Conservation (phyloP, 2,888 invertebrate species). For the Automeris io region DNA sequence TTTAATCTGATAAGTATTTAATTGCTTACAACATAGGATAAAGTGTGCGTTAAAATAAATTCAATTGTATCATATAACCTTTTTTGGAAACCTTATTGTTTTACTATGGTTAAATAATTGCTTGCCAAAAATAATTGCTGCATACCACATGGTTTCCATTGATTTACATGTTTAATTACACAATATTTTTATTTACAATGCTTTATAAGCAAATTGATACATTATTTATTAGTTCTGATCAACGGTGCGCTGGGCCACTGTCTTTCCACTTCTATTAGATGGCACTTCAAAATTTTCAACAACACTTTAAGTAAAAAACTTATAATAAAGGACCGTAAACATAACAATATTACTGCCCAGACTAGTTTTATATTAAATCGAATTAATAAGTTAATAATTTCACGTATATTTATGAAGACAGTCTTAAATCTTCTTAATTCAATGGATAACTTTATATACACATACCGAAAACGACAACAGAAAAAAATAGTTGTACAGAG, state of each 20-base stretch:
- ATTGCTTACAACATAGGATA: too few relatives aligned
- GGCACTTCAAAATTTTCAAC: conserved; percentile 32
- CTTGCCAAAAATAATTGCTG: neutral
- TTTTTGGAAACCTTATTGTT: too few relatives aligned
- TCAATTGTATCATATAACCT: too few relatives aligned
- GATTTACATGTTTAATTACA: conserved; percentile 6
- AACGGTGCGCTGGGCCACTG: conserved; percentile 5
- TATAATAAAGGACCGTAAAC: conserved; percentile 23
- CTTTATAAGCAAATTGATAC: conserved; percentile 12
- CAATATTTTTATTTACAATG: conserved; percentile 9
- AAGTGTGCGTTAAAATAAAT: too few relatives aligned
- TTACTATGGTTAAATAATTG: neutral
- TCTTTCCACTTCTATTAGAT: conserved; percentile 24
- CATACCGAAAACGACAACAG: conserved; percentile 5
- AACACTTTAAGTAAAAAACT: conserved; percentile 26
- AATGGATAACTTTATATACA: conserved; percentile 12
- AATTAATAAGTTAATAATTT: conserved; percentile 43
- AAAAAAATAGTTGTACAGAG: too few relatives aligned
- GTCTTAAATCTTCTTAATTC: conserved; percentile 26
- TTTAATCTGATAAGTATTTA: too few relatives aligned
- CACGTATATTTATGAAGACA: conserved; percentile 36
- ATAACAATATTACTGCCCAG: conserved; percentile 32
- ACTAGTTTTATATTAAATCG: conserved; percentile 43
- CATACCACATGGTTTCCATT: neutral
- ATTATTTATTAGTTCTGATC: conserved; percentile 6